Base-by-base conservation (phyloP, 2,113 vertebrate species). In the Tachuris rubrigastra region DNA sequence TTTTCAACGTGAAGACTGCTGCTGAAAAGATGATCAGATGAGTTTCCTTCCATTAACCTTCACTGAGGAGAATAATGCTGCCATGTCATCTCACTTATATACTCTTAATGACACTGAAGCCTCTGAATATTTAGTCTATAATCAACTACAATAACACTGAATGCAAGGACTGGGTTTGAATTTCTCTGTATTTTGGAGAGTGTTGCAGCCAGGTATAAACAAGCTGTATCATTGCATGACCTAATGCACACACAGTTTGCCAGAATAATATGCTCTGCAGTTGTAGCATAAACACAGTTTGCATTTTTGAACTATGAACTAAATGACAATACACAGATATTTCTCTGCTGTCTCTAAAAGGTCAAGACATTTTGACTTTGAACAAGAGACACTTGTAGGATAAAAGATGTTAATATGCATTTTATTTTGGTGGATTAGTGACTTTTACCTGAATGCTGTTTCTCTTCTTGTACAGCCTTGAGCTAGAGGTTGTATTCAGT, bases 31-130 rank as follows among this genome's bases (percentile, higher is more conserved):
- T 69, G 80, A 90, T 92, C 94, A 95, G 83, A 92, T 90, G 89
- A 86, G 76, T 89, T 95, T 96, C 66, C 87, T 97, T 96, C 94
- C 91, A 92, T 97, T 98, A 97, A 96, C 95, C 87, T 85, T 44
- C 24, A 18, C 89, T 92, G 94, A 95, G 79, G 85, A 89, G 66
- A 93, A 69, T 50, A 93, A 71, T 44, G 59, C 23, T 94, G 94
- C 78, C 73, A 21, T 90, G 79, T 91, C 89, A 94, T 89, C 96
- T 84, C 72, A 88, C 89, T 96, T 90, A 87, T 47, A 89, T 72
- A 31, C 24, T 47, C 47, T 82, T 95, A 92, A 91, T 52, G 79
- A 58, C 42, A 11, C 18, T 42, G 87, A 93, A 93, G 80, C 68
- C 53, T 75, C 77, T 92, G 95, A 97, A 95, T 97, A 92, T 90